A percentile compares a stretch with the other conserved stretches of the same genome.
These are phyloP conservation scores for Coenonympha arcania DNA, from an alignment of 2,888 invertebrate species.

Conservation along the genomic window DNA sequence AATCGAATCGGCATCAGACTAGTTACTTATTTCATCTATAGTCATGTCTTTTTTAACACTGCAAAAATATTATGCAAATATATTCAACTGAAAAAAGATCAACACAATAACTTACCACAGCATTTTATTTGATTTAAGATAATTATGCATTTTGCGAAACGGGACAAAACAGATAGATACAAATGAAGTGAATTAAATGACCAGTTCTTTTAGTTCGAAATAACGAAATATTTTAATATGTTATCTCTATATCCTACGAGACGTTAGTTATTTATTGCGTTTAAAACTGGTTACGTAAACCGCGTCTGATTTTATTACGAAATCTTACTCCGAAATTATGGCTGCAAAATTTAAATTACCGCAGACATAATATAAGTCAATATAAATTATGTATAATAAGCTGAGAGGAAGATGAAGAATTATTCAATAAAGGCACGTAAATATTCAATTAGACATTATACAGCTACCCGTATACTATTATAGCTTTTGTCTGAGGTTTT, in stretches of 20 bases:
- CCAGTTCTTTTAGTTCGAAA: not conserved
- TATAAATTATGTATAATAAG: too few relatives aligned
- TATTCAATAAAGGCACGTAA: too few relatives aligned
- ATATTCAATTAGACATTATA: too few relatives aligned
- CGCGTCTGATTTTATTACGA: not conserved
- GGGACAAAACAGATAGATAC: not conserved
- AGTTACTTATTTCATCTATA: too few relatives aligned
- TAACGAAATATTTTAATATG: not conserved
- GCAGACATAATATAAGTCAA: too few relatives aligned
- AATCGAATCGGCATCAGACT: too few relatives aligned
- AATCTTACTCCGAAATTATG: not conserved
- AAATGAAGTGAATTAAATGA: not conserved
- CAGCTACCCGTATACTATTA: too few relatives aligned
- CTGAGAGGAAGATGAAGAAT: too few relatives aligned
- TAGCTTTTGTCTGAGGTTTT: too few relatives aligned
- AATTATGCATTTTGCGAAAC: not conserved
- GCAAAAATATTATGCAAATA: too few relatives aligned
- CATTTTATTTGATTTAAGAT: not conserved
- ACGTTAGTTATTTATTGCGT: not conserved
- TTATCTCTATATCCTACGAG: not conserved
- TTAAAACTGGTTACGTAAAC: conserved; percentile 1
- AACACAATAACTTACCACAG: not conserved
- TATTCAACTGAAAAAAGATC: not conserved
- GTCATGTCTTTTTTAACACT: too few relatives aligned
- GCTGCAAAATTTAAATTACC: not conserved